Conservation (phyloP, 2,888 invertebrate species). For the Lasioglossum vierecki region DNA sequence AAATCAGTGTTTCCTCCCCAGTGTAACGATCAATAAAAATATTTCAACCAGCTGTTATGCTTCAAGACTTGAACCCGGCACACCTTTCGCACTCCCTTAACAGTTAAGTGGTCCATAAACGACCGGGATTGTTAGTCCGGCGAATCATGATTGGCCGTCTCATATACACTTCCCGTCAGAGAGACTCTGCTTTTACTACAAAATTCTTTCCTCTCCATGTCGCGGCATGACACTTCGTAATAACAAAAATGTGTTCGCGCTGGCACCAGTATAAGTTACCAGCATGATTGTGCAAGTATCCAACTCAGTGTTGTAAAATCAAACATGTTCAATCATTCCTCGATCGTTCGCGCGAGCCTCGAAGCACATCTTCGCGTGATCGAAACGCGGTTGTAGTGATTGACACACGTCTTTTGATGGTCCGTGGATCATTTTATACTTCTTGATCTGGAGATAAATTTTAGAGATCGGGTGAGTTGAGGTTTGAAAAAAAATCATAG, state of each 20-base stretch:
- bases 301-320: neutral
- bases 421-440: neutral
- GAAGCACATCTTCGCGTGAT: neutral
- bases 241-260: constrained; percentile 10
- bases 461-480: neutral
- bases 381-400: neutral
- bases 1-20: neutral
- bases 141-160: constrained; percentile 11
- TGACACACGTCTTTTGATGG: constrained; percentile 1
- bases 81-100: constrained; percentile 7
- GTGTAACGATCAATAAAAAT: neutral
- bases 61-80: neutral
- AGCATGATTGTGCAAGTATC: constrained; percentile 10
- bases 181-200: neutral
- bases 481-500: neutral
- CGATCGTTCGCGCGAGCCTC: neutral
- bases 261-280: constrained; percentile 11
- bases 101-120: constrained; percentile 9
- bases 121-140: neutral
- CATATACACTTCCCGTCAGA: neutral
- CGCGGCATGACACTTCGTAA: neutral
- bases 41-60: neutral
- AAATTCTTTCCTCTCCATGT: constrained; percentile 7
- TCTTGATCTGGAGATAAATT: neutral
- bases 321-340: constrained; percentile 15